These are phyloP conservation scores for Tribolium freemani DNA, from an alignment of 2,888 invertebrate genomes.

Conservation along the genomic window DNA sequence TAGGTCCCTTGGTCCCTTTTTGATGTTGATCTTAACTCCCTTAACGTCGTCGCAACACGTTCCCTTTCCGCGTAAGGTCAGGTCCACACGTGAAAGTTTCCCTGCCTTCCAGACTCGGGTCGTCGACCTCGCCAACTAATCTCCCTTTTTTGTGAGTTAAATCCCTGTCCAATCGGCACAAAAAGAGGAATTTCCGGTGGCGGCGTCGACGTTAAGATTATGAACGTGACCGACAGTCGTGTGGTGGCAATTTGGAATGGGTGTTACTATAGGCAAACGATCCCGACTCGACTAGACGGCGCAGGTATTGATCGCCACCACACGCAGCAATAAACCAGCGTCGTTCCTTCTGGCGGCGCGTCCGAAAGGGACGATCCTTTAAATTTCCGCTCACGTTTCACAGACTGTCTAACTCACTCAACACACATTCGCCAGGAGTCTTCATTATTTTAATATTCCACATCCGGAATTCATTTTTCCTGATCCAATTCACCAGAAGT, in stretches of 20 bases:
- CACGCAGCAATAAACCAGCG: conserved; percentile 47
- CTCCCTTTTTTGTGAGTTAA: background rate
- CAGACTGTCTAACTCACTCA: conserved; percentile 30
- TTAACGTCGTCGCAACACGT: background rate
- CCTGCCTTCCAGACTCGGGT: background rate
- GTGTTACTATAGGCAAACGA: conserved; percentile 25
- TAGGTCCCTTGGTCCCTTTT: background rate
- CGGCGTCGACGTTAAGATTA: conserved; percentile 1
- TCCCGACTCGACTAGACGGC: conserved; percentile 36
- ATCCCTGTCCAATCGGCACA: background rate
- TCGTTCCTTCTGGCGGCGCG: conserved; percentile 26
- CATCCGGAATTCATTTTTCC: conserved; percentile 31
- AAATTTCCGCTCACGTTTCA: conserved; percentile 34
- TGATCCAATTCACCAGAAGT: conserved; percentile 18
- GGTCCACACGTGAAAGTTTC: conserved; percentile 3
- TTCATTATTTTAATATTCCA: conserved; percentile 37
- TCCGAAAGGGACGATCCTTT: conserved; percentile 26
- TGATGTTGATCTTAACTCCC: background rate
- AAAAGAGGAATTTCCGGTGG: conserved; percentile 1
- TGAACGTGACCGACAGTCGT: background rate
- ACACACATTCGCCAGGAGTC: conserved; percentile 32
- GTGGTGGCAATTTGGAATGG: conserved; percentile 14
- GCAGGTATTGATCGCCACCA: conserved; percentile 45
- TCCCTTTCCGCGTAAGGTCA: conserved; percentile 27
- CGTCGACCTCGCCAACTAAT: conserved; percentile 16